A percentile compares a stretch with the other conserved stretches of the same genome.
phyloP scores from a whole-genome alignment of 2,113 vertebrate species.

The Stictonetta naevosa region DNA sequence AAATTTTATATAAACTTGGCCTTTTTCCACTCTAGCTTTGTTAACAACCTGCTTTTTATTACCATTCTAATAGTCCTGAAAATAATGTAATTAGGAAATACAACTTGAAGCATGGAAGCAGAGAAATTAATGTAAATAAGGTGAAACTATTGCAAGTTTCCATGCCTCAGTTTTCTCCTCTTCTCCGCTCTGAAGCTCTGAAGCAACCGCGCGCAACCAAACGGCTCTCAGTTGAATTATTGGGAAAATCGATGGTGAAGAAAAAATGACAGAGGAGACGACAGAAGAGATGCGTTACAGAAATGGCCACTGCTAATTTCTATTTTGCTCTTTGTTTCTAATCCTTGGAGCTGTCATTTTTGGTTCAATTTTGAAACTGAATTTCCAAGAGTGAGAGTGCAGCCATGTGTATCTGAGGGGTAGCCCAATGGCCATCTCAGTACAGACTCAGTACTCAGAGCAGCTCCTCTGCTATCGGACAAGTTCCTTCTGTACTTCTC shows the following conservation, averaged over 20 bases:
- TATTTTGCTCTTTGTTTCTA: background rate
- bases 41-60: background rate
- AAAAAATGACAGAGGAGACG: background rate
- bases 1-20: background rate
- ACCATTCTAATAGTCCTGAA: background rate
- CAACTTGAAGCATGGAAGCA: background rate
- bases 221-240: no score
- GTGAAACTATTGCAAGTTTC: no score
- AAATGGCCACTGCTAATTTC: background rate
- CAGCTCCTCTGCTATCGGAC: background rate
- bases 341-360: background rate
- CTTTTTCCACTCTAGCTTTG: background rate
- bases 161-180: background rate
- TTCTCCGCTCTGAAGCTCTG: background rate
- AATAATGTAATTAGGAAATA: background rate
- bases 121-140: background rate
- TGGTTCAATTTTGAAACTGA: background rate
- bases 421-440: background rate
- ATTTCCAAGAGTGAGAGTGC: no score
- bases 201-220: background rate
- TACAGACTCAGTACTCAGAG: background rate
- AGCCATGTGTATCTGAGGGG: background rate
- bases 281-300: background rate
- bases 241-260: background rate
- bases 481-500: background rate